Base-by-base conservation (phyloP, 2,113 vertebrate genomes). In the Alectura lathami region DNA sequence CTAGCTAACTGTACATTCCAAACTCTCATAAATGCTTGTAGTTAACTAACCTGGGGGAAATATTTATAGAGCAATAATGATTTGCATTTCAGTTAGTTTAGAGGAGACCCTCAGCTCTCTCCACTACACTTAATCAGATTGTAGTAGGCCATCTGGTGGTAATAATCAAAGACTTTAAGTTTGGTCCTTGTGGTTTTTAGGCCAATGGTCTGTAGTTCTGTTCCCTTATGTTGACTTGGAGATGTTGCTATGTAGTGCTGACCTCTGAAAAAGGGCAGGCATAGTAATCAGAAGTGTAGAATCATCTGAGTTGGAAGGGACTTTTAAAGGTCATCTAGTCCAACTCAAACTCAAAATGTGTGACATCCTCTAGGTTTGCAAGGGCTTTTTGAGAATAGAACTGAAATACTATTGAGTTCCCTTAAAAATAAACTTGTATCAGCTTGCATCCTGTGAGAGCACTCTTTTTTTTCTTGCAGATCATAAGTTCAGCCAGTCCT, bases 401-500 rank as follows among this genome's bases (percentile, higher is more conserved):
- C n/a, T 59, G 69, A 75, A 88, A 27, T 30, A 24, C 23, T 82
- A 3, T 22, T 68, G 54, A 62, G 20, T 17, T 72, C n/a, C 78
- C 6, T 53, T 78, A 43, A 36, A 50, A 23, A 36, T 53, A 34
- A 59, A 38, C 23, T 83, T 66, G 9, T 59, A 38, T 56, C 42
- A 63, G 40, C 18, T 74, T 64, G 2, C 27, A 18, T 53, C 34
- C 17, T 76, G 14, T 88, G 42, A 91, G 42, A 50, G 20, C 29
- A 9, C 11, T 76, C 48, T 74, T 38, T 27, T 90, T 95, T 93
- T 86, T 91, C 91, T 94, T 94, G 57, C 91, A 99, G 99, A 99
- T 99, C 95, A 90, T 99, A 97, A 99, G 99, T 94, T 99, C 99
- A 69, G 98, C 98, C 94, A 99, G 98, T 85, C 99, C 99, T 6